Percentiles rank a stretch among this genome's conserved stretches.
Evolutionary conservation across 2,113 vertebrate species (phyloP).

Genomic region (Globicephala melas): DNA sequence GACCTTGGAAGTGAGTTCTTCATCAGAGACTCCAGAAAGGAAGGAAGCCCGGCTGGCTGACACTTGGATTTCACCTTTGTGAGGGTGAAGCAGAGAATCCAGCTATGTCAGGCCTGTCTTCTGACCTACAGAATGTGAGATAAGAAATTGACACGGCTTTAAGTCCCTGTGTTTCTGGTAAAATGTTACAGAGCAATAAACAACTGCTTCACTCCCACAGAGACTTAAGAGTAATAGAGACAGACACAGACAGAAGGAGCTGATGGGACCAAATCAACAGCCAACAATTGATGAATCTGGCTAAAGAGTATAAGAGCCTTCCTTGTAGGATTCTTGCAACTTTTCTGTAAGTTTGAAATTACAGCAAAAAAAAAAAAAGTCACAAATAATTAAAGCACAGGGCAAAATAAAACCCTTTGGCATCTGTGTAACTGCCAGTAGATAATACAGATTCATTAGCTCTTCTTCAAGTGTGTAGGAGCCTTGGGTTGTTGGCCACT

Average conservation of each 20-base stretch:
- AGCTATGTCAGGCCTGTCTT: too few relatives aligned
- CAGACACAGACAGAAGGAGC: neutral
- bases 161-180: neutral
- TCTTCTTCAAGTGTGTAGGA: neutral
- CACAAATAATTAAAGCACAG: neutral
- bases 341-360: neutral
- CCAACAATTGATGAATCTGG: too few relatives aligned
- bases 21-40: neutral
- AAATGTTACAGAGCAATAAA: neutral
- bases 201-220: neutral
- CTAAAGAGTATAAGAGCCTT: neutral
- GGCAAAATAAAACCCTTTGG: neutral
- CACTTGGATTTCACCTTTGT: neutral
- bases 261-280: neutral
- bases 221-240: neutral
- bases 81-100: neutral
- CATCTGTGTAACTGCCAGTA: neutral
- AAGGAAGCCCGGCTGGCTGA: neutral
- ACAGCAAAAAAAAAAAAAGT: neutral
- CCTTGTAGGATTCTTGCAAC: neutral
- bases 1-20: neutral
- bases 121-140: neutral
- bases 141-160: neutral
- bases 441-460: neutral
- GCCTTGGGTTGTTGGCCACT: neutral